Percentiles rank a stretch among this genome's conserved stretches.
Conservation (phyloP, 1,140 invertebrate species). For the Muscidifurax raptorellus region DNA sequence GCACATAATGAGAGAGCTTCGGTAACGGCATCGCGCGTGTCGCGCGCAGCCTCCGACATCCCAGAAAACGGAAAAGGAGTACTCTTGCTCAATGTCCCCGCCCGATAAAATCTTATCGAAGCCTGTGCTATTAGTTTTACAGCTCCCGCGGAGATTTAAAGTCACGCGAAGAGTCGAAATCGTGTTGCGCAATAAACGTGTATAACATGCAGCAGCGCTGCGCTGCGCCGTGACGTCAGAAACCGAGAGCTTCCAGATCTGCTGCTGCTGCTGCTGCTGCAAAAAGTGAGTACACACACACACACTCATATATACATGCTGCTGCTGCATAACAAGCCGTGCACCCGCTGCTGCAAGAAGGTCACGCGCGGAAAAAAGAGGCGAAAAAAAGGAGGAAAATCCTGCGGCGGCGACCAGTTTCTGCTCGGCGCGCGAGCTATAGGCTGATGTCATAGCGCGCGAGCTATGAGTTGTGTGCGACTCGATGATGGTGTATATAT, state of each 20-base stretch:
- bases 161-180: conserved; percentile 23
- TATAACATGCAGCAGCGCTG: neutral
- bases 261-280: conserved; percentile 42
- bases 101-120: conserved; percentile 18
- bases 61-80: conserved; percentile 14
- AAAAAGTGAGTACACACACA: conserved; percentile 58
- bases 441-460: conserved; percentile 31
- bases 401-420: conserved; percentile 4
- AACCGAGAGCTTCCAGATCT: neutral
- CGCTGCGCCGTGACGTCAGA: neutral
- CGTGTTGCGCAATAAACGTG: neutral
- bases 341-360: conserved; percentile 59
- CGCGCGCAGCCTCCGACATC: neutral
- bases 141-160: conserved; percentile 13
- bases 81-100: neutral
- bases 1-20: neutral
- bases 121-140: conserved; percentile 23
- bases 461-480: neutral
- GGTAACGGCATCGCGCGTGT: no score
- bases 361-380: conserved; percentile 55
- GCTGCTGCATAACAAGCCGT: conserved; percentile 59
- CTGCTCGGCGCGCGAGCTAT: conserved; percentile 29
- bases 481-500: neutral
- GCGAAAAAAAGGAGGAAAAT: conserved; percentile 52
- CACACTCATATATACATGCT: neutral